These are phyloP conservation scores for Macquaria australasica DNA, from an alignment of 2,113 vertebrate genomes.

Conservation along the genomic window DNA sequence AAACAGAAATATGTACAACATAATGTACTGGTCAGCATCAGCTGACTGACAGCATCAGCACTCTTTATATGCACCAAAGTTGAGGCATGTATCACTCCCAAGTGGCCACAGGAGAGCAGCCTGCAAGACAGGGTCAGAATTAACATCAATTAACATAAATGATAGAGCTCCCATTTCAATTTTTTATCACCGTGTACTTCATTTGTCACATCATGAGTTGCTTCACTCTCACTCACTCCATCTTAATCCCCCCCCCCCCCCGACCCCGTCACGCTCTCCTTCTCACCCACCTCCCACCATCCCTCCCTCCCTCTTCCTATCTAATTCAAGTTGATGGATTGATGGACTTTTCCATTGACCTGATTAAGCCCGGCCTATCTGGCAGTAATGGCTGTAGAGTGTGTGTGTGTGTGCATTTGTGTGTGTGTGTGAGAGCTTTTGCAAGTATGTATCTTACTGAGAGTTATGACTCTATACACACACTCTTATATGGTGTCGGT, in stretches of 20 bases:
- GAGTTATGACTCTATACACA: too few species aligned
- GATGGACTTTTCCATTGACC: slow-evolving; percentile 66
- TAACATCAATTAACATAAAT: slow-evolving; percentile 67
- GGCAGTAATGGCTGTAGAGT: slow-evolving; percentile 21
- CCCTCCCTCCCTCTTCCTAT: slow-evolving; percentile 2
- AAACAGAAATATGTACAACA: neutral
- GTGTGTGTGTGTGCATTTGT: slow-evolving; percentile 19
- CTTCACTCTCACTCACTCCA: slow-evolving; percentile 13
- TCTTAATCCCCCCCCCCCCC: neutral
- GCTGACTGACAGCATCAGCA: neutral
- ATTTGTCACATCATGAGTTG: slow-evolving; percentile 6
- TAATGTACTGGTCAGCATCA: too few species aligned
- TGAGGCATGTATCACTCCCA: neutral
- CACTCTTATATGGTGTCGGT: neutral
- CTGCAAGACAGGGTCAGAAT: slow-evolving; percentile 33
- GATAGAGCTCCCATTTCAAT: slow-evolving; percentile 45
- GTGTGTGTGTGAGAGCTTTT: neutral
- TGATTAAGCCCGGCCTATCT: slow-evolving; percentile 47
- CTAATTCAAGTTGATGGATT: slow-evolving; percentile 55
- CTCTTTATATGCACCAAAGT: neutral
- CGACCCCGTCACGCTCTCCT: neutral
- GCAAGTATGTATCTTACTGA: neutral
- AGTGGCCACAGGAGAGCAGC: slow-evolving; percentile 10
- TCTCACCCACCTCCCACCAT: neutral
- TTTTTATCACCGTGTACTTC: slow-evolving; percentile 25